phyloP scores from a whole-genome alignment of 1,140 invertebrate genomes.

The Papilio xuthus region DNA sequence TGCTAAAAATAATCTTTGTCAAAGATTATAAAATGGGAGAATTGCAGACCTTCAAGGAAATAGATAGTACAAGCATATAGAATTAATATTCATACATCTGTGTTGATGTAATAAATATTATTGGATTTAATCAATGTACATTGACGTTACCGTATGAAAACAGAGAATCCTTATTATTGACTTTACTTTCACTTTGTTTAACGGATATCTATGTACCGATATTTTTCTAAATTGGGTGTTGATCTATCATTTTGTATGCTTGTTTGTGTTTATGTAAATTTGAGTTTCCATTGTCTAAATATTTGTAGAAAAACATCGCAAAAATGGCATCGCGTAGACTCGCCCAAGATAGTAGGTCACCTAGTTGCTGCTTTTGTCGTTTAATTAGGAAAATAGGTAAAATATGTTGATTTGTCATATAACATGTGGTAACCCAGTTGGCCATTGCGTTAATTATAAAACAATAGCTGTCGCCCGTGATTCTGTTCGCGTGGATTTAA shows the following conservation, averaged over 20 bases:
- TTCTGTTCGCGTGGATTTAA: no score
- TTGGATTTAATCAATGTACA: not conserved
- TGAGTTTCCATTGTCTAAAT: not conserved
- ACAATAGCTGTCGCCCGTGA: not conserved
- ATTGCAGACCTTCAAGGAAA: no score
- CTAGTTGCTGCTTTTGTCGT: no score
- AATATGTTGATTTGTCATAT: no score
- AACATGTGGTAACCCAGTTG: not conserved
- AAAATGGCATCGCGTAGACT: not conserved
- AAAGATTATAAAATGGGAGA: no score
- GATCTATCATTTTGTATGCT: slow-evolving; percentile 5
- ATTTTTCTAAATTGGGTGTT: slow-evolving; percentile 17
- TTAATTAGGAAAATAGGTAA: no score
- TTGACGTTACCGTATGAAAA: not conserved
- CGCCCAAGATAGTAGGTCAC: no score
- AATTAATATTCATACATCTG: no score
- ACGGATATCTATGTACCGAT: not conserved
- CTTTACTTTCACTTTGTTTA: slow-evolving; percentile 9
- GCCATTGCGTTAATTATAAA: not conserved
- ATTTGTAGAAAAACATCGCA: not conserved
- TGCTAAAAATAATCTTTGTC: no score
- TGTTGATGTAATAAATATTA: no score
- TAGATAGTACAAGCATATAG: no score
- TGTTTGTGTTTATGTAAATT: not conserved
- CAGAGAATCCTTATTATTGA: not conserved